Conservation (phyloP, 2,888 invertebrate species). For the Idaea aversata region DNA sequence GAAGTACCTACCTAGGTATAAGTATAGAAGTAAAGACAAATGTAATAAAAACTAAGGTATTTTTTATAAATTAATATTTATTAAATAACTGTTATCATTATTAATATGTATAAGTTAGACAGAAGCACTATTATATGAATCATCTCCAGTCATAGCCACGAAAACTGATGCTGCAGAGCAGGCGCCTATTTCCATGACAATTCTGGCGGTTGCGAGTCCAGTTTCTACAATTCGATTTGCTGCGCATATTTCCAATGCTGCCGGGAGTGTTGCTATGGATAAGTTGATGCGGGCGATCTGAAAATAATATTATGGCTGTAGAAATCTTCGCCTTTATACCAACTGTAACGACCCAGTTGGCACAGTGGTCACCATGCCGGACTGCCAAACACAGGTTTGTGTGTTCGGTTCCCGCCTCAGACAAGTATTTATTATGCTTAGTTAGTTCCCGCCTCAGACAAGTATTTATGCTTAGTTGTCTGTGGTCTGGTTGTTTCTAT, state of each 20-base stretch:
- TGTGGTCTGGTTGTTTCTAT: too few relatives aligned
- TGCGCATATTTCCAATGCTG: constrained; percentile 62
- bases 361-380: too few relatives aligned
- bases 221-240: constrained; percentile 54
- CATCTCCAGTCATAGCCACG: constrained; percentile 37
- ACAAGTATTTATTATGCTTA: too few relatives aligned
- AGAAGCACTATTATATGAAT: neutral
- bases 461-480: too few relatives aligned
- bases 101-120: neutral
- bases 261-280: constrained; percentile 54
- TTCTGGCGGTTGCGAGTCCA: constrained; percentile 52
- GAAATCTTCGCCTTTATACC: neutral
- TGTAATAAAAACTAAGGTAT: neutral
- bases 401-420: too few relatives aligned
- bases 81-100: neutral
- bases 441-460: too few relatives aligned
- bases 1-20: too few relatives aligned
- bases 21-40: too few relatives aligned
- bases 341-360: too few relatives aligned
- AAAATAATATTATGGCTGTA: neutral
- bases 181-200: constrained; percentile 57
- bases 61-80: neutral
- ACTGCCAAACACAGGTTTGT: too few relatives aligned
- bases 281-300: constrained; percentile 64
- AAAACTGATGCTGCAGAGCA: constrained; percentile 56